Percentiles rank a stretch among this genome's conserved stretches.
Evolutionary conservation across 2,888 invertebrate genomes (phyloP).

Genomic region (Xanthorhoe designata): DNA sequence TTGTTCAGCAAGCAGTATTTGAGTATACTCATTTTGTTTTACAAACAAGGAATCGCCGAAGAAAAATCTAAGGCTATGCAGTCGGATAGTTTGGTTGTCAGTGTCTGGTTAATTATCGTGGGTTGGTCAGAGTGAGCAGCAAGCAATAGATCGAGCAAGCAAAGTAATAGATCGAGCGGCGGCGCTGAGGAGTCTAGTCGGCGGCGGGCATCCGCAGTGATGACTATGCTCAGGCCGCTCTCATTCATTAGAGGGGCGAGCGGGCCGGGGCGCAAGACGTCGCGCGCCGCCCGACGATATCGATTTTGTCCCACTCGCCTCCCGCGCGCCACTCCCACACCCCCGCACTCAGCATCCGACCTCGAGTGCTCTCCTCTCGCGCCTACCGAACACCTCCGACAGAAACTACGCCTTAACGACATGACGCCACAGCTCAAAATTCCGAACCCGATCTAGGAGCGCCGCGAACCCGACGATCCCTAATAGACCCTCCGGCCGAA

Average conservation of each 20-base stretch:
- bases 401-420: constrained; percentile 82
- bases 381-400: constrained; percentile 82
- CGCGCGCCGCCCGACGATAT: constrained; percentile 84
- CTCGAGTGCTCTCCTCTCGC: constrained; percentile 85
- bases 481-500: constrained; percentile 80
- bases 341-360: constrained; percentile 84
- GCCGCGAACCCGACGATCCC: constrained; percentile 69
- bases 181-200: constrained; percentile 58
- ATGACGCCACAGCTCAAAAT: constrained; percentile 81
- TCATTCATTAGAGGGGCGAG: constrained; percentile 82
- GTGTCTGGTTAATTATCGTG: constrained; percentile 63
- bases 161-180: constrained; percentile 58
- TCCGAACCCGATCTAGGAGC: constrained; percentile 59
- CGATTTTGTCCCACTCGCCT: constrained; percentile 81
- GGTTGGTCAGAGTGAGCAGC: constrained; percentile 38
- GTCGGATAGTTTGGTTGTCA: constrained; percentile 15
- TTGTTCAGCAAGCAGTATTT: constrained; percentile 29
- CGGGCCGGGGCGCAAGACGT: constrained; percentile 78
- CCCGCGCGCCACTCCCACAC: constrained; percentile 64
- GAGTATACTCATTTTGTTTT: constrained; percentile 23
- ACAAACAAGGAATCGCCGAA: constrained; percentile 9
- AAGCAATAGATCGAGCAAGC: no score
- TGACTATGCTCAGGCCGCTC: constrained; percentile 82
- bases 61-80: constrained; percentile 20
- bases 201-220: constrained; percentile 77